These are phyloP conservation scores for Struthio camelus DNA, from an alignment of 2,113 vertebrate species.

Conservation along the genomic window DNA sequence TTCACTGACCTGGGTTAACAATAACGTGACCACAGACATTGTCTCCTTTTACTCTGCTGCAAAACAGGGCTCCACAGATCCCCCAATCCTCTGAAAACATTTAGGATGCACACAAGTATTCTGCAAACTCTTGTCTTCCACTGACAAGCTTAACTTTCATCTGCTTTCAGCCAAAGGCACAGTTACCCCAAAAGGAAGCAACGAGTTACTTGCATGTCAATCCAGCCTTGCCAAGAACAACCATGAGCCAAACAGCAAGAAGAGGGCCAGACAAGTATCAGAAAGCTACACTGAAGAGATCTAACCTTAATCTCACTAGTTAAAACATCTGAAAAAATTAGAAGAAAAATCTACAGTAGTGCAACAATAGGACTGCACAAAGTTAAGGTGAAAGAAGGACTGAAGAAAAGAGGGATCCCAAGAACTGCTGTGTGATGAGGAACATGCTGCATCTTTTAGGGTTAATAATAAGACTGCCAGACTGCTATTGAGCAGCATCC, in stretches of 20 bases:
- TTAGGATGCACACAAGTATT: not conserved
- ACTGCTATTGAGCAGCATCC: not conserved
- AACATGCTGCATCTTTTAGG: not conserved
- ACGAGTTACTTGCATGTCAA: not conserved
- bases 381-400: not conserved
- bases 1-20: not conserved
- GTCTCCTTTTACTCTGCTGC: not conserved
- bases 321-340: not conserved
- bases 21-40: not conserved
- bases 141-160: not conserved
- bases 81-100: not conserved
- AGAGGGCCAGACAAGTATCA: not conserved
- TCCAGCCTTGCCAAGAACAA: not conserved
- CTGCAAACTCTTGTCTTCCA: not conserved
- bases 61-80: not conserved
- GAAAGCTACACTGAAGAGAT: not conserved
- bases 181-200: not conserved
- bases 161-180: not conserved
- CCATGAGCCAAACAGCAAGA: not conserved
- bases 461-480: rapidly evolving
- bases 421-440: not conserved
- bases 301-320: not conserved
- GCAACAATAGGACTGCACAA: not conserved
- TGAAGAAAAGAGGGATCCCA: not conserved
- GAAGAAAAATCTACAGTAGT: not conserved